These are phyloP conservation scores for Brachionus rotundiformis DNA, from an alignment of 1,140 invertebrate genomes.

Conservation along the genomic window DNA sequence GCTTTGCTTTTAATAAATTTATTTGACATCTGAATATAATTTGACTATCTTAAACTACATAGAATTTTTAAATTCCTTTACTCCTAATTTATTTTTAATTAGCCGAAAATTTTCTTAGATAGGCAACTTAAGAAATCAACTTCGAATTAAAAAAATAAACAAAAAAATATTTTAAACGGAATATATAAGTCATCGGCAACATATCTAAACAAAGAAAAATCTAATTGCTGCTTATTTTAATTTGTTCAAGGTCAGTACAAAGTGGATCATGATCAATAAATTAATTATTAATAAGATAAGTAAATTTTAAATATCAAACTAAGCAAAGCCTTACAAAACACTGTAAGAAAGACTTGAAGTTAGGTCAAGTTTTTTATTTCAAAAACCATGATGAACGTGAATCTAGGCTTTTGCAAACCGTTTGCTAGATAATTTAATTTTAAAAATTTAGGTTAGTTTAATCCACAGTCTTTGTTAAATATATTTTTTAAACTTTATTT, in stretches of 20 bases:
- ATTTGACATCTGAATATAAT: not conserved
- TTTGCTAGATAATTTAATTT: not conserved
- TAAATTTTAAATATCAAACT: not conserved
- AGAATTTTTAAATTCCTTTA: not conserved
- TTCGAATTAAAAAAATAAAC: no score
- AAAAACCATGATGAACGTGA: not conserved
- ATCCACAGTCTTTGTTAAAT: not conserved
- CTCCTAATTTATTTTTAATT: no score
- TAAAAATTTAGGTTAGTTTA: slow-evolving; percentile 5
- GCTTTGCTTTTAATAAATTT: not conserved
- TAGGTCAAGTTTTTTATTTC: not conserved
- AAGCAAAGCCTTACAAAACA: not conserved
- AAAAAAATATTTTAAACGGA: not conserved
- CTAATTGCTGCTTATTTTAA: not conserved
- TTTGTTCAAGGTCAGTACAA: not conserved
- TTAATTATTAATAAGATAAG: not conserved
- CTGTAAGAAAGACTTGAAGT: not conserved
- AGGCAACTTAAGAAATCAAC: not conserved
- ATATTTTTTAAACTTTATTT: not conserved
- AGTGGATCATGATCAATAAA: not conserved
- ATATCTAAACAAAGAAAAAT: not conserved
- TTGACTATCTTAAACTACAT: not conserved
- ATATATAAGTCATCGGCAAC: not conserved
- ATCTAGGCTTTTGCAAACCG: not conserved
- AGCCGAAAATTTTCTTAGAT: not conserved